Percentiles rank a stretch among this genome's conserved stretches.
Evolutionary conservation across 1,140 invertebrate species (phyloP).

Genomic region (Streblospio benedicti): DNA sequence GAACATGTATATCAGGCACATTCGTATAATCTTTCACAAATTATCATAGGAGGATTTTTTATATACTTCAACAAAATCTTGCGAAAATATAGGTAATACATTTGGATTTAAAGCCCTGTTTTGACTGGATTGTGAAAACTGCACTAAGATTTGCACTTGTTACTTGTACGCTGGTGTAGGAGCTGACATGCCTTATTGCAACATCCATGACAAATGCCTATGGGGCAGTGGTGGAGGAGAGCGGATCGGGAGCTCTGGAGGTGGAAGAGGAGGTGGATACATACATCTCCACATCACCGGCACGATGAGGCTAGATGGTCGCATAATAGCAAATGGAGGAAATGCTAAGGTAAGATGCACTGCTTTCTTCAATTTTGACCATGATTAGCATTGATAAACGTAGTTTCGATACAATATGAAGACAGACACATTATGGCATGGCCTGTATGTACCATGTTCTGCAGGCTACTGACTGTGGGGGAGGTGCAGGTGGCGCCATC

Average conservation of each 20-base stretch:
- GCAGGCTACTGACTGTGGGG: slow-evolving; percentile 24
- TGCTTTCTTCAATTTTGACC: not conserved
- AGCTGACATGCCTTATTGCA: slow-evolving; percentile 23
- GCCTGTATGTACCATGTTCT: slow-evolving; percentile 3
- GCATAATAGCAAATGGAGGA: slow-evolving; percentile 21
- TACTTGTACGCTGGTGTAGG: too few species aligned
- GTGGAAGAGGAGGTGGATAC: slow-evolving; percentile 29
- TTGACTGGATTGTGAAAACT: too few species aligned
- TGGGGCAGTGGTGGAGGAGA: slow-evolving; percentile 34
- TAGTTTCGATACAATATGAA: not conserved
- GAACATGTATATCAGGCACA: too few species aligned
- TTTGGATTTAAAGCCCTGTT: too few species aligned
- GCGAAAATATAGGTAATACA: too few species aligned
- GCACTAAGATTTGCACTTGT: too few species aligned
- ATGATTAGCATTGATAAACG: not conserved
- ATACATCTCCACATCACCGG: slow-evolving; percentile 17
- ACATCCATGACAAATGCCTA: slow-evolving; percentile 23
- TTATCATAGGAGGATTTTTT: too few species aligned
- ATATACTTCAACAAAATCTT: too few species aligned
- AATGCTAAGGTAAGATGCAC: slow-evolving; percentile 18
- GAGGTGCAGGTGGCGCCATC: slow-evolving; percentile 31
- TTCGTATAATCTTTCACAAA: too few species aligned
- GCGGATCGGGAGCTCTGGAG: slow-evolving; percentile 12
- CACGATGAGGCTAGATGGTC: slow-evolving; percentile 19
- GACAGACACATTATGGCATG: not conserved